Percentiles rank a stretch among this genome's conserved stretches.
phyloP scores from a whole-genome alignment of 2,888 invertebrate genomes.

The Selenia dentaria region DNA sequence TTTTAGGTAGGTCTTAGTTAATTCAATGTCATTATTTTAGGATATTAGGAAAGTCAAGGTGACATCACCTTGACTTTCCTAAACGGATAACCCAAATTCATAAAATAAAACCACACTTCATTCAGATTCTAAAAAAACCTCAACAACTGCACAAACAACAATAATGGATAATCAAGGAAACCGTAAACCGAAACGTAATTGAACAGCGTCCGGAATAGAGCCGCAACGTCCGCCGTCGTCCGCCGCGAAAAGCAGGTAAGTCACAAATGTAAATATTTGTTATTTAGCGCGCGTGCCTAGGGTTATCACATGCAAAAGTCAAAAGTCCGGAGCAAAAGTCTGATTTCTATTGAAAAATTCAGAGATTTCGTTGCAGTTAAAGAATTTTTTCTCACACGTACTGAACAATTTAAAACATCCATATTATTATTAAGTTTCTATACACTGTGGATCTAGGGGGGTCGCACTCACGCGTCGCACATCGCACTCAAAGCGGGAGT shows the following conservation, averaged over 20 bases:
- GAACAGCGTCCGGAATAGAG: constrained; percentile 1
- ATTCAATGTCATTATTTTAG: no score
- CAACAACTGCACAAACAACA: constrained; percentile 9
- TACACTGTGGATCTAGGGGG: no score
- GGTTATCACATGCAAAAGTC: constrained; percentile 35
- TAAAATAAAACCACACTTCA: neutral
- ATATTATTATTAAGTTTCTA: no score
- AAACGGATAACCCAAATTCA: neutral
- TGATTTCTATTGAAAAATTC: no score
- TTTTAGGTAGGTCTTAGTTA: no score
- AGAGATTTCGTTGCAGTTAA: no score
- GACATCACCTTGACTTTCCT: constrained; percentile 11
- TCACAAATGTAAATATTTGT: constrained; percentile 63
- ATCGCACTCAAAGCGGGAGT: no score
- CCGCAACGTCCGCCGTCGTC: constrained; percentile 1
- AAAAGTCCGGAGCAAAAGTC: no score
- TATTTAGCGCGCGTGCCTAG: constrained; percentile 47
- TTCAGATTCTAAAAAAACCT: constrained; percentile 4
- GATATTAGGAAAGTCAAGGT: no score
- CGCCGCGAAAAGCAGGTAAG: constrained; percentile 46
- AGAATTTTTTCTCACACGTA: no score
- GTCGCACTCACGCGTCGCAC: no score
- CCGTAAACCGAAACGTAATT: constrained; percentile 7
- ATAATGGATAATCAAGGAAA: constrained; percentile 13
- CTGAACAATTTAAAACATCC: no score